Base-by-base conservation (phyloP, 2,888 invertebrate species). In the Calliopum simillimum region DNA sequence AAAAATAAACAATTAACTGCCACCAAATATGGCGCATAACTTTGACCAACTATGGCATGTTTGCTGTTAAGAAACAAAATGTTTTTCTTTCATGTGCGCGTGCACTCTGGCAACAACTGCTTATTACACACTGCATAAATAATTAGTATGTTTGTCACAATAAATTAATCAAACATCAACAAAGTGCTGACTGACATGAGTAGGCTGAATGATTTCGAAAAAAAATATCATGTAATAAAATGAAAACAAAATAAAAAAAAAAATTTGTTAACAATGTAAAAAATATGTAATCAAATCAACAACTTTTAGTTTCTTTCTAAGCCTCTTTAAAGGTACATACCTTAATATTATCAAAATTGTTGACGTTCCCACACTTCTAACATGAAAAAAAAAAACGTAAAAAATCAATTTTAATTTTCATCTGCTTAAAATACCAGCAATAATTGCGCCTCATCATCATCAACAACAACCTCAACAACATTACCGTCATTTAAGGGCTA, bases 1-100 rank as follows among this genome's bases (percentile, higher is more conserved):
- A 21, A 44, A 46, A 44, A 8, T 11, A 14, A 21, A 61, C 46
- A 44, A 33, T 44, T 6, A 61, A 61, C 12, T 21, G 61, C 23
- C 12, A 23, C 61, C 61, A 19, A 61, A 61, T 46, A 61, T 46
- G 61, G 61, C 46, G 47, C 61, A 61, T 61, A 46, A 44, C 46
- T 46, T 14, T 21, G 61, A 12, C 44, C 61, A 44, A 4, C 2
- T 61, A 23, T 59, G 61, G 61, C 11, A 21, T 33, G 33, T 33
- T n/a, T n/a, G n/a, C n/a, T 33, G 33, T 5, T 8, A 8, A 33
- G 33, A 33, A 46, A 21, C 11, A 44, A 14, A 58, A 44, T 14
- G 25, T 21, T 61, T 21, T n/a, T 19, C 16, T 16, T 23, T 43
- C 6, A 16, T 44, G 8, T 33, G 33, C 33, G 33, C 33, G 33